phyloP scores from a whole-genome alignment of 2,113 vertebrate species.

The Sorex fumeus region DNA sequence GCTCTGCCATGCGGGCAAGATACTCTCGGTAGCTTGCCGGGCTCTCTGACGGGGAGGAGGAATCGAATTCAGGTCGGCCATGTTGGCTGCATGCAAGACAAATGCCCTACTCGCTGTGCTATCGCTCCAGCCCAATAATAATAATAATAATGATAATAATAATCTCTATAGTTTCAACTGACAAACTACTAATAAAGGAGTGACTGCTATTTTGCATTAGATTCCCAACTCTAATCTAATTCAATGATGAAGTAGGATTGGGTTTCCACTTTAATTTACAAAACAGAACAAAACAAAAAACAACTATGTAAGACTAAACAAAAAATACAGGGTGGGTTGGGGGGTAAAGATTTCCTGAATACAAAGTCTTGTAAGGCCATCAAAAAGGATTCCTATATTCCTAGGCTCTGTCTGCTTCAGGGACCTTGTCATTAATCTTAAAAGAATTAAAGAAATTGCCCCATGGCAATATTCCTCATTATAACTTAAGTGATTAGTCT shows the following conservation, averaged over 20 bases:
- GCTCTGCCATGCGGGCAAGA: too few species aligned
- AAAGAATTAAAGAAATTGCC: background rate
- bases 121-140: too few species aligned
- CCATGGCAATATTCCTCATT: constrained; percentile 20
- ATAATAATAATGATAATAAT: too few species aligned
- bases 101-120: too few species aligned
- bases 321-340: background rate
- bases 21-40: too few species aligned
- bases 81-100: too few species aligned
- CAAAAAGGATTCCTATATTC: background rate
- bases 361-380: background rate
- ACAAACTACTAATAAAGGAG: background rate
- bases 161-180: background rate
- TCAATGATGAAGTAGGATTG: background rate
- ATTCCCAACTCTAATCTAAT: background rate
- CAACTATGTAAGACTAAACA: background rate
- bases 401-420: constrained; percentile 13
- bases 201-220: background rate
- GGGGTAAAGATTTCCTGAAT: background rate
- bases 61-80: too few species aligned
- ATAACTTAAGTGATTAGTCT: constrained; percentile 24
- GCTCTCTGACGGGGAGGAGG: too few species aligned
- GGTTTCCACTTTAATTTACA: background rate
- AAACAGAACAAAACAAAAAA: background rate
- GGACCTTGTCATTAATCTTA: constrained; percentile 38